Percentiles rank a stretch among this genome's conserved stretches.
phyloP scores from a whole-genome alignment of 2,113 vertebrate genomes.

The Ceyx margarethae region DNA sequence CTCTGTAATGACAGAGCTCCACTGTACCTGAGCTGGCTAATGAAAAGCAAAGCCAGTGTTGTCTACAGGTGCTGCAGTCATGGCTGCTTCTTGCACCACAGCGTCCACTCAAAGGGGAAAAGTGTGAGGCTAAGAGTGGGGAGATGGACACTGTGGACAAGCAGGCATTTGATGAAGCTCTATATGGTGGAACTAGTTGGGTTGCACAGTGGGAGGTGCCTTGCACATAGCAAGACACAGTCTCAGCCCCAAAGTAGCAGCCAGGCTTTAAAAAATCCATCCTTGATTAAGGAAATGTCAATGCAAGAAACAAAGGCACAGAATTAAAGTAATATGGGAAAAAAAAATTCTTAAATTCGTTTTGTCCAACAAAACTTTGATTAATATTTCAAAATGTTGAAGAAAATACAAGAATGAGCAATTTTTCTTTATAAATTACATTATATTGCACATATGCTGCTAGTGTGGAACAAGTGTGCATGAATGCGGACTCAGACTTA shows the following conservation, averaged over 20 bases:
- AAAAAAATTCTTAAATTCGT: not conserved
- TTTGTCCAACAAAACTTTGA: not conserved
- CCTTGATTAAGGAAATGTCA: not conserved
- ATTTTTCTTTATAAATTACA: not conserved
- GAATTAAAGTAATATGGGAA: not conserved
- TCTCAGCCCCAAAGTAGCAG: not conserved
- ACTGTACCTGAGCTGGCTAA: not conserved
- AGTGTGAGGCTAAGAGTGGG: not conserved
- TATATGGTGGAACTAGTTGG: not conserved
- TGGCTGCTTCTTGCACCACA: not conserved
- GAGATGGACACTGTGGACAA: no score
- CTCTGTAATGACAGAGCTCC: not conserved
- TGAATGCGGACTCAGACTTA: not conserved
- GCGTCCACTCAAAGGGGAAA: not conserved
- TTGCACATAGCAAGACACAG: fast-evolving
- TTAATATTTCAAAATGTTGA: not conserved
- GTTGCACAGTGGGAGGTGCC: not conserved
- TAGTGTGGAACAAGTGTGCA: fast-evolving
- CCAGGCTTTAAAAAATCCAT: not conserved
- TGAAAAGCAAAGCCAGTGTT: not conserved
- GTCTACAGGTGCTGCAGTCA: not conserved
- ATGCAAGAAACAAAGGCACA: not conserved
- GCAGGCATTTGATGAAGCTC: not conserved
- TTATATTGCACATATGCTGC: not conserved
- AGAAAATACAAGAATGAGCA: not conserved